Evolutionary conservation across 2,888 invertebrate genomes (phyloP).

Genomic region (Drosophila histrio): DNA sequence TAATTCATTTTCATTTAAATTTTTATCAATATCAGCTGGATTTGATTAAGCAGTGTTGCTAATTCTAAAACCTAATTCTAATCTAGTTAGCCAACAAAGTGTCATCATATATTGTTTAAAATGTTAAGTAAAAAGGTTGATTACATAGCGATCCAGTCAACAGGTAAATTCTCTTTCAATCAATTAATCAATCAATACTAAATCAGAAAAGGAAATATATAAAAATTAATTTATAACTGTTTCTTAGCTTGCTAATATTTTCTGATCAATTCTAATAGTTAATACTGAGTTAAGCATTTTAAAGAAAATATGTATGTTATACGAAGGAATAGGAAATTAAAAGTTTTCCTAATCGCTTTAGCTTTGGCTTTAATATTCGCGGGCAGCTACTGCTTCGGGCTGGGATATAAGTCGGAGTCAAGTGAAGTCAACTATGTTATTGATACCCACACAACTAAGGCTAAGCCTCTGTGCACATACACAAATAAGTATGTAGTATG

Average conservation of each 20-base stretch:
- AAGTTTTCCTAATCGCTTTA: constrained; percentile 64
- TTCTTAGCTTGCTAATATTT: neutral
- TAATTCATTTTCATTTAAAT: too few species aligned
- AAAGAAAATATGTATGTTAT: neutral
- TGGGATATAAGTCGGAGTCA: constrained; percentile 43
- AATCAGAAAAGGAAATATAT: neutral
- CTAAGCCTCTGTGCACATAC: constrained; percentile 32
- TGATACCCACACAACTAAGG: constrained; percentile 59
- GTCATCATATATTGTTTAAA: too few species aligned
- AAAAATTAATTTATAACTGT: neutral
- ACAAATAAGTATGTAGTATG: too few species aligned
- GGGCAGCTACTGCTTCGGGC: constrained; percentile 13
- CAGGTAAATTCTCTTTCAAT: too few species aligned
- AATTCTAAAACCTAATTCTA: too few species aligned
- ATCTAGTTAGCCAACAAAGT: too few species aligned
- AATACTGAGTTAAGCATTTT: too few species aligned
- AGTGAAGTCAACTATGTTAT: constrained; percentile 73
- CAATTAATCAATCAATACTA: too few species aligned
- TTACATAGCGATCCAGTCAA: too few species aligned
- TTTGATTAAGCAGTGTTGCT: too few species aligned
- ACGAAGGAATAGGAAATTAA: constrained; percentile 56
- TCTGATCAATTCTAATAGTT: neutral
- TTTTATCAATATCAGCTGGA: too few species aligned
- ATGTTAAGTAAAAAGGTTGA: too few species aligned
- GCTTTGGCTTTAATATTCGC: constrained; percentile 42